Evolutionary conservation across 2,113 vertebrate species (phyloP), one percentile per base, ranked within the genome.

Genomic region (Calyptomena viridis): DNA sequence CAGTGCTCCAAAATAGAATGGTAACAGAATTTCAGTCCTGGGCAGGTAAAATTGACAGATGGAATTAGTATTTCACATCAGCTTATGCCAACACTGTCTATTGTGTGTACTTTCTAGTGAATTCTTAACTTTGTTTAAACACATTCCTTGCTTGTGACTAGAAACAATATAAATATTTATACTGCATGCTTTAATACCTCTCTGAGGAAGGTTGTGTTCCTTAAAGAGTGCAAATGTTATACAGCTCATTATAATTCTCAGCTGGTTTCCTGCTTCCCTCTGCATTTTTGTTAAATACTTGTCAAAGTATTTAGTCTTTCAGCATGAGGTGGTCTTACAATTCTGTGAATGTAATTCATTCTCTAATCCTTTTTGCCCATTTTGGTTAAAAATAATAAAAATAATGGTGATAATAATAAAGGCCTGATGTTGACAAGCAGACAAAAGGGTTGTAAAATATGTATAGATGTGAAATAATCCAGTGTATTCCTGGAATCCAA

Each of bases 281-380:
- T 93, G 47, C 56, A 67, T 93, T 97, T 92, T 92, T 82, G 33
- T 89, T 91, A 92, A 87, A 89, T 94, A 68, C 58, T 92, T 94
- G 49, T 81, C 28, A 12, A 89, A 91, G 22, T 84, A 74, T 80
- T 91, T 93, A 77, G 68, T 91, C 84, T 90, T 91, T 50, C 67
- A 90, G 83, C 20, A 1, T 58, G 72, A 89, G 73, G 17, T 72
- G 74, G 55, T 81, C 3, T 3, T 90, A 84, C 39, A 81, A 4
- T 80, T 93, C 52, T 63, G 50, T 71, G 46, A 67, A 39, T 74
- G 73, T 82, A 89, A 73, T 89, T 63, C 82, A 55, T 89, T 75
- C 49, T 92, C 49, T 84, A 68, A 84, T 90, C 20, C 11, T 76
- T 93, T 87, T 84, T 92, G 52, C 33, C 47, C 8, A 2, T 90